Percentiles rank a stretch among this genome's conserved stretches.
phyloP scores from a whole-genome alignment of 2,797 vertebrate species.

The Girardinus metallicus region DNA sequence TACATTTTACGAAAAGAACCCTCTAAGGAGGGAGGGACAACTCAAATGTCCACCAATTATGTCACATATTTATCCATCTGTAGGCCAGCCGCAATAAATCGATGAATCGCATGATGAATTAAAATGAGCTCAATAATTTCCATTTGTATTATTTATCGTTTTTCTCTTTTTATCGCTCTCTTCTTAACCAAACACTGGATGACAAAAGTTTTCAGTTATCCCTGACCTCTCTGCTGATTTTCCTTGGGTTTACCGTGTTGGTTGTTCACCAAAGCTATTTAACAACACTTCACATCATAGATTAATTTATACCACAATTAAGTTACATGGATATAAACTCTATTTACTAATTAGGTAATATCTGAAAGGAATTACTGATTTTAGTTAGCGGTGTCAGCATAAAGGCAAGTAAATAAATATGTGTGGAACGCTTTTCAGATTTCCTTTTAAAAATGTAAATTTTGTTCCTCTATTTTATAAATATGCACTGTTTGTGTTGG shows the following conservation, averaged over 20 bases:
- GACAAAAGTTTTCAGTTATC: neutral
- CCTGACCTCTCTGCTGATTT: neutral
- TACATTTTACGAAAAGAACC: slow-evolving; percentile 13
- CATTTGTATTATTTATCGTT: too few relatives aligned
- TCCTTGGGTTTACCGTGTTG: neutral
- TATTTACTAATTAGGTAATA: neutral
- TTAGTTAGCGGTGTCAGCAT: neutral
- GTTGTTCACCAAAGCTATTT: too few relatives aligned
- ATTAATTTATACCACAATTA: neutral
- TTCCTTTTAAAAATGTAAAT: neutral
- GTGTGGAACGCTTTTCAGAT: neutral
- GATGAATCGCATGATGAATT: too few relatives aligned
- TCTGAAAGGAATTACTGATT: neutral
- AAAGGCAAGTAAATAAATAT: neutral
- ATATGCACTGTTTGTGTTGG: neutral
- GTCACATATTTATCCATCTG: slow-evolving; percentile 21
- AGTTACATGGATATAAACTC: neutral
- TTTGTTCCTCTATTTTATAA: neutral
- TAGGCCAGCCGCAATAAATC: too few relatives aligned
- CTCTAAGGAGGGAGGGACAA: slow-evolving; percentile 13
- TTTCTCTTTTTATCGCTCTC: too few relatives aligned
- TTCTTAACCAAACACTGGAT: too few relatives aligned
- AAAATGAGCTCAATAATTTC: too few relatives aligned
- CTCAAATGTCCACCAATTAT: slow-evolving; percentile 14
- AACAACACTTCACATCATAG: neutral